Percentiles rank a stretch among this genome's conserved stretches.
Conservation (phyloP, 1,140 invertebrate species). For the Rhopalosiphum padi region DNA sequence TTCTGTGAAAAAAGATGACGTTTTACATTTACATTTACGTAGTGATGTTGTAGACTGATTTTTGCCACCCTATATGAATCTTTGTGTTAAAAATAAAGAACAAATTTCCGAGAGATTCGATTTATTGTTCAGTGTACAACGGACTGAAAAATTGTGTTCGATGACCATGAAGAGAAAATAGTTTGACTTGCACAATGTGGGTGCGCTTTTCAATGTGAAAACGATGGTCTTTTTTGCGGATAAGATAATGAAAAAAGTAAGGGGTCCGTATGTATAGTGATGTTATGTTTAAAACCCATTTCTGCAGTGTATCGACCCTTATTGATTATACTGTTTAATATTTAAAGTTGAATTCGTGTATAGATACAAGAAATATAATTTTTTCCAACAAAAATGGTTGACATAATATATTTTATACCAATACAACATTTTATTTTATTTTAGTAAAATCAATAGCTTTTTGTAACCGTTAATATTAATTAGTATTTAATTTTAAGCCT, state of each 20-base stretch:
- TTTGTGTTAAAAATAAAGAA: conserved; percentile 26
- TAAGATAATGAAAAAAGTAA: conserved; percentile 54
- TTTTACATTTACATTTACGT: neutral
- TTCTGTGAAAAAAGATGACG: neutral
- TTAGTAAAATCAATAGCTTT: neutral
- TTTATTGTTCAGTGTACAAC: conserved; percentile 37
- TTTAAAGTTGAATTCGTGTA: neutral
- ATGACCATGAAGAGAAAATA: conserved; percentile 23
- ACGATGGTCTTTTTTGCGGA: conserved; percentile 50
- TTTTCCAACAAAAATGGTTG: neutral
- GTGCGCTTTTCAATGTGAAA: conserved; percentile 21
- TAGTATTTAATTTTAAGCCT: neutral
- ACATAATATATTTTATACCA: neutral
- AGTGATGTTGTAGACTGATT: neutral
- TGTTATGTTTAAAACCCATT: conserved; percentile 25
- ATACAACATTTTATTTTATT: neutral
- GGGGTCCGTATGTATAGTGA: neutral
- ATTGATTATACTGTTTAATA: neutral
- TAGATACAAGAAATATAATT: neutral
- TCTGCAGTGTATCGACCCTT: neutral
- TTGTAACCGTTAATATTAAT: neutral
- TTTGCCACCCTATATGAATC: conserved; percentile 18
- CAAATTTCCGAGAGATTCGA: conserved; percentile 9
- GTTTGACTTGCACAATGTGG: neutral
- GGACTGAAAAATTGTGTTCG: conserved; percentile 55